Evolutionary conservation across 2,797 vertebrate species (phyloP).

Genomic region (Platyrinchus mystaceus): DNA sequence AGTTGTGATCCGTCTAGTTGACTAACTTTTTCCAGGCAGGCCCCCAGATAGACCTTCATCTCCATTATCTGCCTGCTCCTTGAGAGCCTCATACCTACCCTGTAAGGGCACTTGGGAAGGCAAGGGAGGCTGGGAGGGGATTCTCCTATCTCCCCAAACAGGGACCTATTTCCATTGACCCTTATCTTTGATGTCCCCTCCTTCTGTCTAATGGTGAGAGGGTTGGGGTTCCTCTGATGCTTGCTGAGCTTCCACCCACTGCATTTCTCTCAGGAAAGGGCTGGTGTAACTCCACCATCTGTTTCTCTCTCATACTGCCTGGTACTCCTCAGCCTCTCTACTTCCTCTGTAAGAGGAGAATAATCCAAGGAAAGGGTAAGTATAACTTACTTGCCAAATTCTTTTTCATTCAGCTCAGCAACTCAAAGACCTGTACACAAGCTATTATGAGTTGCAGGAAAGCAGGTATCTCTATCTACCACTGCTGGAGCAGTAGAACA

Average conservation of each 20-base stretch:
- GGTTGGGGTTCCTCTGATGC: not conserved
- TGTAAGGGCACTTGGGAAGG: not conserved
- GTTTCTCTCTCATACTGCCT: not conserved
- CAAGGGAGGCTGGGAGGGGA: fast-evolving
- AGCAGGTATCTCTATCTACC: not conserved
- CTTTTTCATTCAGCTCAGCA: not conserved
- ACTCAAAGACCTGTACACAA: not conserved
- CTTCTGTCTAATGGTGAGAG: not conserved
- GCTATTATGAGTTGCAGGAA: not conserved
- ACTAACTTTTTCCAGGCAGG: not conserved
- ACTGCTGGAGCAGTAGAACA: not conserved
- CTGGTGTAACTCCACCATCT: not conserved
- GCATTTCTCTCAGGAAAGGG: not conserved
- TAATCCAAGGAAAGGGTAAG: not conserved
- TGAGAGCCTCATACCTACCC: not conserved
- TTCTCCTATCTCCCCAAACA: not conserved
- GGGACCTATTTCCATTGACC: not conserved
- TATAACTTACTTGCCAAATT: not conserved
- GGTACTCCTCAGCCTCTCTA: not conserved
- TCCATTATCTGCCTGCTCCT: not conserved
- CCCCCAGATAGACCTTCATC: not conserved
- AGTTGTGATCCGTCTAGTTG: not conserved
- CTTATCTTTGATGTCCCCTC: not conserved
- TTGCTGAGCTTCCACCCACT: not conserved
- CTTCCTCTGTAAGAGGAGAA: not conserved